These are phyloP conservation scores for Achlya flavicornis DNA, from an alignment of 2,888 invertebrate species.

Conservation along the genomic window DNA sequence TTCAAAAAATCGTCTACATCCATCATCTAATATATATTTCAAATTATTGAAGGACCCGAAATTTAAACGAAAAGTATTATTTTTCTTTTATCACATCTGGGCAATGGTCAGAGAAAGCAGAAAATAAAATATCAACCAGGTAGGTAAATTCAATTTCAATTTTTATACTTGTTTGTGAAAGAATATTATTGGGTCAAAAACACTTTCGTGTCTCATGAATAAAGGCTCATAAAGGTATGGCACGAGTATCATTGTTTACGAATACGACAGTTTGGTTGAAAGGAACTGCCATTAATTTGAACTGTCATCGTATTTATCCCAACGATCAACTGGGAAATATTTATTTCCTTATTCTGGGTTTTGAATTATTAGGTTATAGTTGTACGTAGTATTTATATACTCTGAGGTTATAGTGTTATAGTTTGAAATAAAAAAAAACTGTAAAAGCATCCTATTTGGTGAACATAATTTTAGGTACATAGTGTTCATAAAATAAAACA, in stretches of 20 bases:
- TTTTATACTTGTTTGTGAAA: slow-evolving; percentile 35
- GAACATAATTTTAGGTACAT: too few relatives aligned
- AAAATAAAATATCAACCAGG: slow-evolving; percentile 40
- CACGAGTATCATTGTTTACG: neutral
- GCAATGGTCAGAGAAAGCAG: slow-evolving; percentile 34
- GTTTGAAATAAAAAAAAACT: neutral
- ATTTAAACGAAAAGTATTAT: neutral
- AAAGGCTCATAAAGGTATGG: slow-evolving; percentile 12
- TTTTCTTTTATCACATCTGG: slow-evolving; percentile 9
- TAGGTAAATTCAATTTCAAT: slow-evolving; percentile 44
- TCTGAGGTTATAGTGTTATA: too few relatives aligned
- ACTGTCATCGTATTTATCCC: slow-evolving; percentile 10
- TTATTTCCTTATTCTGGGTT: neutral
- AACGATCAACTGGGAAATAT: neutral
- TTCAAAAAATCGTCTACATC: neutral
- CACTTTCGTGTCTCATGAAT: slow-evolving; percentile 26
- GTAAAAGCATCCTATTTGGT: neutral
- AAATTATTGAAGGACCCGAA: neutral
- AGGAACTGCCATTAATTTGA: slow-evolving; percentile 14
- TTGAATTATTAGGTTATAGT: neutral
- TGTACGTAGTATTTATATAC: too few relatives aligned
- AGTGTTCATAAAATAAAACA: too few relatives aligned
- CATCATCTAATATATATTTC: neutral
- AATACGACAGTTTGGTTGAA: slow-evolving; percentile 4
- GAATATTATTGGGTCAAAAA: slow-evolving; percentile 27